Conservation (phyloP, 2,888 invertebrate species). For the Dasysyrphus tricinctus region DNA sequence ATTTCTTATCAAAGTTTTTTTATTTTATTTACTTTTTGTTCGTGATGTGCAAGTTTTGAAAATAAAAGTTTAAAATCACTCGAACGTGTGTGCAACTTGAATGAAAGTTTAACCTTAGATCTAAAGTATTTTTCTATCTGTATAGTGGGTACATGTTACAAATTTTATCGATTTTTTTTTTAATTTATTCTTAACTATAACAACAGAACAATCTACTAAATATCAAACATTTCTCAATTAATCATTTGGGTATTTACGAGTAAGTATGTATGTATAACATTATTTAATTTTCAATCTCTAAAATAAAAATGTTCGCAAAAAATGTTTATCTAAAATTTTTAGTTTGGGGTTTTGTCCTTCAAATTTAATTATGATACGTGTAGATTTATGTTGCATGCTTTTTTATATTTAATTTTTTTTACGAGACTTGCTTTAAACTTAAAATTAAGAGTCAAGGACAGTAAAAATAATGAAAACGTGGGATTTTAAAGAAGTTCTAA, state of each 20-base stretch:
- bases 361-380: conserved; percentile 61
- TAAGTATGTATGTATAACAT: background rate
- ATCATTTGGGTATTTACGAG: background rate
- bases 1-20: conserved; percentile 18
- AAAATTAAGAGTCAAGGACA: background rate
- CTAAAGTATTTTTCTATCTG: background rate
- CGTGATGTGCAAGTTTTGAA: conserved; percentile 5
- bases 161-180: conserved; percentile 10
- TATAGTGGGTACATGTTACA: background rate
- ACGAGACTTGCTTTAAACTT: background rate
- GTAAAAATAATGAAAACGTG: background rate
- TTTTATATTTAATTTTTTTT: conserved; percentile 11
- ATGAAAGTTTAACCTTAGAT: conserved; percentile 22
- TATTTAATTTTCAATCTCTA: background rate
- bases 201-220: conserved; percentile 8
- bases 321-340: conserved; percentile 48
- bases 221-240: background rate
- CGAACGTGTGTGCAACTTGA: conserved; percentile 20
- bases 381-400: conserved; percentile 12
- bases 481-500: too few species aligned
- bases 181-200: background rate
- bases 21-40: conserved; percentile 8
- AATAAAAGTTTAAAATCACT: conserved; percentile 7
- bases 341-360: conserved; percentile 57
- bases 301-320: background rate